A percentile compares a stretch with the other conserved stretches of the same genome.
These are phyloP conservation scores for Anodontia alba DNA, from an alignment of 2,888 invertebrate species.

Conservation along the genomic window DNA sequence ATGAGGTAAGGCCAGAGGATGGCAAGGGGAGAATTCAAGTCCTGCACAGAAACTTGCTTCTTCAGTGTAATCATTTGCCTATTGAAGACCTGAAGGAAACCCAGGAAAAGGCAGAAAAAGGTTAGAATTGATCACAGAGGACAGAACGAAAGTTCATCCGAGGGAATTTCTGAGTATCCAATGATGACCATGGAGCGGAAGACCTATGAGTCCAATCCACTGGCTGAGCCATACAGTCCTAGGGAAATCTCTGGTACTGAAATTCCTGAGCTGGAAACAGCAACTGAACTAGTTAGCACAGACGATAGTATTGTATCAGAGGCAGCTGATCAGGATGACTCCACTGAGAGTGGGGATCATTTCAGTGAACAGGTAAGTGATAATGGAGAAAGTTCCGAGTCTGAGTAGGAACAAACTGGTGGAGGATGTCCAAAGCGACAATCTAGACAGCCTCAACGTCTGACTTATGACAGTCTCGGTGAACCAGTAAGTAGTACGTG, in stretches of 20 bases:
- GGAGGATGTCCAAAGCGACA: not conserved
- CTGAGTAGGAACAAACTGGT: not conserved
- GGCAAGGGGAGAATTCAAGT: not conserved
- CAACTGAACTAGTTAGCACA: not conserved
- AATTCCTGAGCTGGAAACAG: not conserved
- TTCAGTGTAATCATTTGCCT: conserved; percentile 18
- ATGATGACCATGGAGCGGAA: not conserved
- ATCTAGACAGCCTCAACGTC: not conserved
- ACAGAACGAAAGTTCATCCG: not conserved
- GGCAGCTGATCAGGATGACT: not conserved
- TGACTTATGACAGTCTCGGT: conserved; percentile 7
- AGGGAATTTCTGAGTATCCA: not conserved
- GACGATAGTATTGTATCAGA: not conserved
- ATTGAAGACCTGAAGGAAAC: not conserved
- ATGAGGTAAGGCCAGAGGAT: conserved; percentile 20
- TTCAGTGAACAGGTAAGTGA: not conserved
- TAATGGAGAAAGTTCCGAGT: not conserved
- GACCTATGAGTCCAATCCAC: not conserved
- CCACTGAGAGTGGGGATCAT: not conserved
- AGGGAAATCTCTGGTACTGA: not conserved
- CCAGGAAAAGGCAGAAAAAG: not conserved
- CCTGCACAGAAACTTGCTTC: conserved; percentile 20
- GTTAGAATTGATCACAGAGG: not conserved
- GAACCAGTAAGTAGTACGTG: not conserved
- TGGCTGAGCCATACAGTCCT: not conserved